phyloP scores from a whole-genome alignment of 1,140 invertebrate species.

The Atta texana region DNA sequence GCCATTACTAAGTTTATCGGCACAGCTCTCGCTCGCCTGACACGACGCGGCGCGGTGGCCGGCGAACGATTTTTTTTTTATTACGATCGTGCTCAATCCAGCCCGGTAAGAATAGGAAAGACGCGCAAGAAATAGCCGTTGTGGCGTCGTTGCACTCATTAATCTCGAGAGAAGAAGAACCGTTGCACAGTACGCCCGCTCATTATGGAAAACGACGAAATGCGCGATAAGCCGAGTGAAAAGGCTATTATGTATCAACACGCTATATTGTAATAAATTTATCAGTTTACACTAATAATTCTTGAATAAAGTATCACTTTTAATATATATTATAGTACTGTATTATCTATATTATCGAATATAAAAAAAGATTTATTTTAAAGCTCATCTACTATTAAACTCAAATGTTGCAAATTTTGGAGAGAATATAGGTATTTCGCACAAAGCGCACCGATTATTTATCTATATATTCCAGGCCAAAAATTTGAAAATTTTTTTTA shows the following conservation, averaged over 20 bases:
- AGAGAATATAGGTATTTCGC: not conserved
- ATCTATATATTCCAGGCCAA: too few species aligned
- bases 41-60: constrained; percentile 53
- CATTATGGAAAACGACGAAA: constrained; percentile 22
- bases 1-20: constrained; percentile 83
- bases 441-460: not conserved
- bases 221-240: constrained; percentile 31
- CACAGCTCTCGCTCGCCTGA: constrained; percentile 65
- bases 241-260: constrained; percentile 23
- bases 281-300: not conserved
- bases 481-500: too few species aligned
- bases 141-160: constrained; percentile 50
- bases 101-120: constrained; percentile 46
- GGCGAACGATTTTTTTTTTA: constrained; percentile 63
- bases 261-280: constrained; percentile 19
- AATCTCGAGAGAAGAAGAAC: constrained; percentile 43
- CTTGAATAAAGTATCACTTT: not conserved
- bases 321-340: not conserved
- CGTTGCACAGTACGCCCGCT: constrained; percentile 35
- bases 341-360: constrained; percentile 8
- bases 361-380: not conserved
- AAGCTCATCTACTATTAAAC: not conserved
- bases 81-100: constrained; percentile 62
- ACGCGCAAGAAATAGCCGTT: constrained; percentile 59
- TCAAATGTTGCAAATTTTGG: not conserved